Conservation (phyloP, 2,113 vertebrate genomes). For the Eurypyga helias region DNA sequence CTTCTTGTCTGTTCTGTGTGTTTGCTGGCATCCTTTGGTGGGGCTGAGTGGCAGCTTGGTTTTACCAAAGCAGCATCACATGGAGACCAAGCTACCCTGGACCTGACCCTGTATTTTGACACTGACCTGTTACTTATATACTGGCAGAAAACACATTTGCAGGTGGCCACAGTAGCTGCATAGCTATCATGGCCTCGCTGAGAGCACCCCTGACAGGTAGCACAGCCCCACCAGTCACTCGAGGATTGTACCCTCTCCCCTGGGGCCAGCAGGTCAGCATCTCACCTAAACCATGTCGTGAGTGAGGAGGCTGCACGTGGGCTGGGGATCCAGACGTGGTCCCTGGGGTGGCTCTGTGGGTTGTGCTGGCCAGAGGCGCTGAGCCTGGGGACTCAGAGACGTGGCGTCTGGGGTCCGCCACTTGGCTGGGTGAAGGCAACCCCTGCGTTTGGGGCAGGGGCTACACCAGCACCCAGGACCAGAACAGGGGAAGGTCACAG, state of each 20-base stretch:
- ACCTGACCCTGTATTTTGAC: neutral
- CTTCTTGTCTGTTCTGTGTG: neutral
- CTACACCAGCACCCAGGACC: fast-evolving
- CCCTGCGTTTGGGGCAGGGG: fast-evolving
- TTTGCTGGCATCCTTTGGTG: neutral
- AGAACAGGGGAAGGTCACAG: neutral
- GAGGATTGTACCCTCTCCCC: neutral
- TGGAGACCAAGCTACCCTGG: neutral
- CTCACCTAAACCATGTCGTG: neutral
- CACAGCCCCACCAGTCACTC: no score
- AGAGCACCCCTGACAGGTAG: no score
- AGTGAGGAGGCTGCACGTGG: fast-evolving
- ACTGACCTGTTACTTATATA: neutral
- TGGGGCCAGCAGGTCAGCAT: neutral
- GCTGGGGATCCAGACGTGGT: fast-evolving
- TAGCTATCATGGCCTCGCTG: no score
- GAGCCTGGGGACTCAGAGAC: neutral
- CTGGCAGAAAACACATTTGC: neutral
- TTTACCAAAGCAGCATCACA: neutral
- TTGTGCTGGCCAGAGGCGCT: fast-evolving
- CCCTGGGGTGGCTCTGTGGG: neutral
- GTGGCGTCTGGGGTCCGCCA: fast-evolving
- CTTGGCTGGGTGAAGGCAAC: neutral
- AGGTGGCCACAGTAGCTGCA: fast-evolving
- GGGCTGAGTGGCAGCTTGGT: neutral